Conservation (phyloP, 2,888 invertebrate species). For the Ametastegia equiseti region DNA sequence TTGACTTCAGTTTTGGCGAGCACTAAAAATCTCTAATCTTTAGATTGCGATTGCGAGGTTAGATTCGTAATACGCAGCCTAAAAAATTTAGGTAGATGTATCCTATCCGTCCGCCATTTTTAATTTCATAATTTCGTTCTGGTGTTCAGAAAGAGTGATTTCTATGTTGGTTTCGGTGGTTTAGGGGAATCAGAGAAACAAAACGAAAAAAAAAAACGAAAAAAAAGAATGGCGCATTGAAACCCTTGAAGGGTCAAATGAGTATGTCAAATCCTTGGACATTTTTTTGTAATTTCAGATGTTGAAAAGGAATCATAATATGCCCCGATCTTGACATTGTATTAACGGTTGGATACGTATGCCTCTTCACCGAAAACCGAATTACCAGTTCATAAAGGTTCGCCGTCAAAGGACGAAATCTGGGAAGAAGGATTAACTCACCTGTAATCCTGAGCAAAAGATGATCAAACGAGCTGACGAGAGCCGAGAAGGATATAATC, state of each 20-base stretch:
- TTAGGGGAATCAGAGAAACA: too few relatives aligned
- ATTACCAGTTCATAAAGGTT: background rate
- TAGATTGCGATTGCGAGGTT: background rate
- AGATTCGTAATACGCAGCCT: background rate
- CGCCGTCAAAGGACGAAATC: background rate
- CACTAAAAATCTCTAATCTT: background rate
- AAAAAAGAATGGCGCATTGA: too few relatives aligned
- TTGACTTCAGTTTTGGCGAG: too few relatives aligned
- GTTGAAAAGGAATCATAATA: background rate
- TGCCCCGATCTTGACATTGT: background rate
- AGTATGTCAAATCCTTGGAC: background rate
- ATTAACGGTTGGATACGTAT: background rate
- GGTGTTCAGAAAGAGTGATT: background rate
- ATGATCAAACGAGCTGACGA: conserved; percentile 11
- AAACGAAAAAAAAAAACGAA: too few relatives aligned
- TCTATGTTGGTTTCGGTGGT: too few relatives aligned
- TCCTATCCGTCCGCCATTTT: background rate
- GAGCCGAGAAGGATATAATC: background rate
- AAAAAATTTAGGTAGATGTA: too few relatives aligned
- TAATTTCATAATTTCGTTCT: background rate
- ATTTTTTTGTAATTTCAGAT: background rate
- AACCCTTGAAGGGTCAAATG: background rate
- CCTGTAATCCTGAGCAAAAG: background rate
- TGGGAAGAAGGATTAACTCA: background rate
- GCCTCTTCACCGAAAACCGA: background rate